A percentile compares a stretch with the other conserved stretches of the same genome.
phyloP scores from a whole-genome alignment of 2,113 vertebrate genomes.

The Brienomyrus longianalis region DNA sequence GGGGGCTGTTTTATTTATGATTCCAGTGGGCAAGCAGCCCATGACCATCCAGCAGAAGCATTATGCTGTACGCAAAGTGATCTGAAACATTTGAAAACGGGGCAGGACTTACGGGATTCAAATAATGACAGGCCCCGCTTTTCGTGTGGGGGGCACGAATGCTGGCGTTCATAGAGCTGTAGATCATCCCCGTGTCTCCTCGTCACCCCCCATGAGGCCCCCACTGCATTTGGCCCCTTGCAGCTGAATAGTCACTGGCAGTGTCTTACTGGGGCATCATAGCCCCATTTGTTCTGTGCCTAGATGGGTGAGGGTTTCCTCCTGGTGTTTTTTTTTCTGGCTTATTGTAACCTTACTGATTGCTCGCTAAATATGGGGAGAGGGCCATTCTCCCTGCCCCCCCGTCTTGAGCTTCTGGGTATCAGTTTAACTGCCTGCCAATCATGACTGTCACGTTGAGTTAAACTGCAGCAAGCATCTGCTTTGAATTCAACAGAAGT shows the following conservation, averaged over 20 bases:
- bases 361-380: background rate
- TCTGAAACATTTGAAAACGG: background rate
- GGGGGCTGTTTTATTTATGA: background rate
- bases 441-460: background rate
- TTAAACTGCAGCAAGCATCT: background rate
- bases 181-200: background rate
- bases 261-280: background rate
- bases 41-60: background rate
- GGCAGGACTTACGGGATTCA: background rate
- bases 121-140: background rate
- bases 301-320: background rate
- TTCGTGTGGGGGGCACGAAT: background rate
- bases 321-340: background rate
- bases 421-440: background rate
- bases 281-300: background rate
- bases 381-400: background rate
- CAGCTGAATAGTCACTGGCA: background rate
- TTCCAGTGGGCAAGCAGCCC: background rate
- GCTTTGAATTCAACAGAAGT: background rate
- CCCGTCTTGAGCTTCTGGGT: background rate
- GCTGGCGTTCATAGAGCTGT: background rate
- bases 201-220: background rate
- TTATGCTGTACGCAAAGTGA: background rate
- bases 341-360: background rate
- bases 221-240: background rate